Conservation (phyloP, 2,888 invertebrate genomes). For the Lordiphosa fenestrarum region DNA sequence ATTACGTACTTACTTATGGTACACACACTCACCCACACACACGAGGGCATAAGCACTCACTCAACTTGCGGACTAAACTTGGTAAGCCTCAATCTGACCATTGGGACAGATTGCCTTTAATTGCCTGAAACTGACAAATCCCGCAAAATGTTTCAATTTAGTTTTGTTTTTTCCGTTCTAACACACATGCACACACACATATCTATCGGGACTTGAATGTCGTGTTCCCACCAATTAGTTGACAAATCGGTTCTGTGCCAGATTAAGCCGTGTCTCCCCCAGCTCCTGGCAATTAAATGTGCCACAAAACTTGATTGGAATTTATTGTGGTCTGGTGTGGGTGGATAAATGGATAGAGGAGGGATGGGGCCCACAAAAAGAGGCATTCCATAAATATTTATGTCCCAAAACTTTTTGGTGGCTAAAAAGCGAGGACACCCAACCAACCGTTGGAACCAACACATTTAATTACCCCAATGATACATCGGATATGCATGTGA, state of each 20-base stretch:
- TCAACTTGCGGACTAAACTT: constrained; percentile 23
- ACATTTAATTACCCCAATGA: constrained; percentile 38
- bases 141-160: constrained; percentile 34
- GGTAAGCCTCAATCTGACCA: constrained; percentile 26
- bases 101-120: constrained; percentile 27
- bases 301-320: constrained; percentile 62
- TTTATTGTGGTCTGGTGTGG: constrained; percentile 43
- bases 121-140: constrained; percentile 27
- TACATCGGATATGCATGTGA: constrained; percentile 17
- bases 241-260: constrained; percentile 37
- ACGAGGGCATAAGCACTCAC: no score
- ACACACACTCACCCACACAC: no score
- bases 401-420: constrained; percentile 30
- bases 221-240: constrained; percentile 41
- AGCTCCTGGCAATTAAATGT: constrained; percentile 58
- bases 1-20: no score
- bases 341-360: background rate
- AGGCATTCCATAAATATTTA: constrained; percentile 37
- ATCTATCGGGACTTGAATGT: constrained; percentile 31
- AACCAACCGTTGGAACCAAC: background rate
- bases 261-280: constrained; percentile 25
- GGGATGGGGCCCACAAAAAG: background rate
- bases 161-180: constrained; percentile 3
- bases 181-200: constrained; percentile 24
- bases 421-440: constrained; percentile 14